Base-by-base conservation (phyloP, 2,888 invertebrate species). In the Steinernema scapterisci region DNA sequence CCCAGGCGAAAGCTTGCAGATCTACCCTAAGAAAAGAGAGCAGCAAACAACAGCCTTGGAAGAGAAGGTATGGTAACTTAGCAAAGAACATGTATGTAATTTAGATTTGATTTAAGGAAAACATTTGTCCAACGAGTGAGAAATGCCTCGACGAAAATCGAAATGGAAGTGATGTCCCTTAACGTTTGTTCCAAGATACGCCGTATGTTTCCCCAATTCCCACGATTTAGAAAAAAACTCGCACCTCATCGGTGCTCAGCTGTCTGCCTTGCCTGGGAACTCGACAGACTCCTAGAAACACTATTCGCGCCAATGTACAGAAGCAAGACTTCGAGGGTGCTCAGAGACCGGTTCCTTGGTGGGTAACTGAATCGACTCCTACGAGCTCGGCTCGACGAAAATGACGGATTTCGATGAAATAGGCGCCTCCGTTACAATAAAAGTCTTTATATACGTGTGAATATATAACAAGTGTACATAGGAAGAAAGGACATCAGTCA, bases 401-500 rank as follows among this genome's bases (percentile, higher is more conserved):
- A 54, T 54, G 25, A 54, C 13, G 21, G 54, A 6, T 19, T 54
- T 23, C 23, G 21, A 6, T 5, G 21, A 25, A 2, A 54, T 19
- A 11, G 21, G 1, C 38, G 16, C 63, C 21, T 54, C 31, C 63
- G 31, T 19, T n/a, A 48, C 63, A 27, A 63, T 63, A 63, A 63
- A 63, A 63, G 31, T 63, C 63, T 63, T 63, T 63, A 63, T 63
- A n/a, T 13, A 54, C 16, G 16, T 54, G 25, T 54, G 54, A 54
- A 51, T 54, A 63, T 63, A 63, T 63, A 63, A 63, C 31, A 31
- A 5, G 6, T 63, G 31, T 63, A 63, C 63, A 63, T 19, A 63
- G 63, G 63, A 63, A 63, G 54, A 63, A 63, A 31, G 19, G 63
- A 63, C 63, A 19, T 63, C 16, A 63, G 63, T 27, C 63, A 63